Conservation (phyloP, 2,113 vertebrate species). For the Lontra canadensis region DNA sequence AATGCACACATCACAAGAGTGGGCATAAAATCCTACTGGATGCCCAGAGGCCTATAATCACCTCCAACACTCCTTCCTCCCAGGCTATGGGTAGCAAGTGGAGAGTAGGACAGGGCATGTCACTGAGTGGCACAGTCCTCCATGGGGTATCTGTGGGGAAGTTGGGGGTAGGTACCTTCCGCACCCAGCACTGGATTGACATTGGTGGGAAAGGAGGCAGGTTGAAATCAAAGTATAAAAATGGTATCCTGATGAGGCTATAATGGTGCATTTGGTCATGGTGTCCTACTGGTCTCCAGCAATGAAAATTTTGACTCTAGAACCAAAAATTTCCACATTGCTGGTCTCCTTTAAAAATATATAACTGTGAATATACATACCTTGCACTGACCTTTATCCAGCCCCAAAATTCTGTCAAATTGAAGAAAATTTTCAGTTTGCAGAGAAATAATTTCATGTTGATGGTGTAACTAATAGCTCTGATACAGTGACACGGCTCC, state of each 20-base stretch:
- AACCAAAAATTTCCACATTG: not conserved
- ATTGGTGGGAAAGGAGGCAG: not conserved
- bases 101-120: no score
- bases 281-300: not conserved
- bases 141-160: not conserved
- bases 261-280: fast-evolving
- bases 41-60: not conserved
- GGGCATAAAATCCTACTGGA: not conserved
- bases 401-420: not conserved
- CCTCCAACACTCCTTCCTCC: not conserved
- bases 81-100: not conserved
- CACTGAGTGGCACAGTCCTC: not conserved
- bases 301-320: not conserved
- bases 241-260: not conserved
- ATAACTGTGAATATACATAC: not conserved
- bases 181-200: not conserved
- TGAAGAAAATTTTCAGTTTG: not conserved
- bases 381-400: not conserved
- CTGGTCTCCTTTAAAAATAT: not conserved
- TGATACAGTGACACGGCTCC: not conserved
- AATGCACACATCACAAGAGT: not conserved
- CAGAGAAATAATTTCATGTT: not conserved
- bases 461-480: not conserved
- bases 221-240: not conserved
- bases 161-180: not conserved